Percentiles rank a stretch among this genome's conserved stretches.
Evolutionary conservation across 2,113 vertebrate species (phyloP).

Genomic region (Leptocoma aspasia): DNA sequence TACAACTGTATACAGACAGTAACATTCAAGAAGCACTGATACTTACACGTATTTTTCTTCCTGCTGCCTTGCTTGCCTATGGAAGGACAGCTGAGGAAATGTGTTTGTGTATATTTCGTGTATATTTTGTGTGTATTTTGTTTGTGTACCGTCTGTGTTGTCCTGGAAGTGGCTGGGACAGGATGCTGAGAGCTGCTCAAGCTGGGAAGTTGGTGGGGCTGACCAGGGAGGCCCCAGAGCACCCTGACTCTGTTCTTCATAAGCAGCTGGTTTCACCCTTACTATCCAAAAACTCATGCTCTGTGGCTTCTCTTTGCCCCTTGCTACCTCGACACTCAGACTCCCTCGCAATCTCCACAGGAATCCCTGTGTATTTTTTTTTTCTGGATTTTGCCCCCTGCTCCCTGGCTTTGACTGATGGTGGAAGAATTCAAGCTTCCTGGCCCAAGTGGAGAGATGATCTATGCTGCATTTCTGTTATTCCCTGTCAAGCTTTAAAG

Average conservation of each 20-base stretch:
- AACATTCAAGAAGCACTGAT: too few relatives aligned
- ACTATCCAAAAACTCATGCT: background rate
- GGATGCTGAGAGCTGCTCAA: too few relatives aligned
- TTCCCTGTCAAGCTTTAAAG: background rate
- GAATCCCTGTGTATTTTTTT: background rate
- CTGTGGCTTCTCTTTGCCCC: background rate
- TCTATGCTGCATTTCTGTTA: background rate
- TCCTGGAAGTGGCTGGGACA: too few relatives aligned
- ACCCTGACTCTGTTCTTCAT: background rate
- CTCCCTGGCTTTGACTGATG: background rate
- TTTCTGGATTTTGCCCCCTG: background rate
- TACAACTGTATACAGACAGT: too few relatives aligned
- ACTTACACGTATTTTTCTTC: too few relatives aligned
- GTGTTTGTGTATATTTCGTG: background rate
- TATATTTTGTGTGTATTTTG: too few relatives aligned
- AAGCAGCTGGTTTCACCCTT: background rate
- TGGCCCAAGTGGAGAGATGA: background rate
- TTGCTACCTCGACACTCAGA: fast-evolving
- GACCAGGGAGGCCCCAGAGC: background rate
- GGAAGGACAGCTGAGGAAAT: background rate
- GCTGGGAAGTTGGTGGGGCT: background rate
- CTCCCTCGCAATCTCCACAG: background rate
- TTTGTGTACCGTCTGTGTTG: background rate
- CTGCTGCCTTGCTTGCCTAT: background rate
- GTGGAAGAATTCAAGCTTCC: background rate